Evolutionary conservation across 1,140 invertebrate genomes (phyloP), one percentile per base, ranked within the genome.

Genomic region (Hermatobates lingyangjiaoensis): DNA sequence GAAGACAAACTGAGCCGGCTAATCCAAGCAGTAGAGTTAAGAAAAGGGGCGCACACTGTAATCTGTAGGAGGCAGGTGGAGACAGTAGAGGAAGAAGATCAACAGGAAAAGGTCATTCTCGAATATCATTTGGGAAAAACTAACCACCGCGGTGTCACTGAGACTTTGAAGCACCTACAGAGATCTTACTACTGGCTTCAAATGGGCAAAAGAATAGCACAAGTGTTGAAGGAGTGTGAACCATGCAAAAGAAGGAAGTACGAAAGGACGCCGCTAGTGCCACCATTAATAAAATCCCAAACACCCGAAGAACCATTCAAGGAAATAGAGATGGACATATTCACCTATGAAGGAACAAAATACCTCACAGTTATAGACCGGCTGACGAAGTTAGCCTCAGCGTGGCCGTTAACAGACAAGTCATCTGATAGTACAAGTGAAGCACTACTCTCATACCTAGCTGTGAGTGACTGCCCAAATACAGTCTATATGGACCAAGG

Each of bases 61-160:
- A n/a, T 58, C 71, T 44, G 42, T 20, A 44, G 7, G 7, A 14
- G 7, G 5, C 7, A n/a, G 42, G 42, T 44, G 5, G 42, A 44
- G 20, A 44, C 42, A 20, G 21, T 44, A 44, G 42, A 44, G 21
- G 42, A 44, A 7, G 14, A 7, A 7, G 7, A 20, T 5, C 7
- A 44, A 44, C 42, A 44, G 42, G 7, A 20, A 7, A 7, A 7
- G 42, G 20, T 23, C 14, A 20, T 44, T 12, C 5, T 34, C 10
- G 30, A 34, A 10, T 34, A 34, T 18, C 30, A 34, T 18, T 10
- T 34, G 10, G 30, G 30, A 34, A 34, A 34, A 34, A 34, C 30
- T 12, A 44, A 20, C 42, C 42, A 44, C 20, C 14, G 42, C 5
- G 42, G 42, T 12, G 21, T 44, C 5, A 23, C 14, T 20, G 42